Percentiles rank a stretch among this genome's conserved stretches.
Evolutionary conservation across 2,113 vertebrate genomes (phyloP).

Genomic region (Mesocricetus auratus): DNA sequence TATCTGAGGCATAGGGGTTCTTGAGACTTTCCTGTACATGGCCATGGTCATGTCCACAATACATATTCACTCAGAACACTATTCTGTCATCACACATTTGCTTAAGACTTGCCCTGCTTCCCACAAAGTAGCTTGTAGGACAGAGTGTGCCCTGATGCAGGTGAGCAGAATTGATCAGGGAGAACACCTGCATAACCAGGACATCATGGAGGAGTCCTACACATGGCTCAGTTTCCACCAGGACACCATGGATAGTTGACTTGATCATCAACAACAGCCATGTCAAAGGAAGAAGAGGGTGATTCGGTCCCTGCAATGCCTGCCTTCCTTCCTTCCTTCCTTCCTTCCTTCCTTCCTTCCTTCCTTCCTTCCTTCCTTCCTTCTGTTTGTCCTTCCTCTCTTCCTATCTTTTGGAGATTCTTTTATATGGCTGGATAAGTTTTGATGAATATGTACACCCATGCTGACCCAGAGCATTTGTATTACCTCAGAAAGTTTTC

Average conservation of each 20-base stretch:
- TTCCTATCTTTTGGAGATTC: not conserved
- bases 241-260: not conserved
- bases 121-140: not conserved
- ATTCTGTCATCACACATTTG: not conserved
- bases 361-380: not conserved
- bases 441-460: constrained; percentile 4
- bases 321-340: not conserved
- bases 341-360: not conserved
- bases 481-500: not conserved
- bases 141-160: not conserved
- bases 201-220: not conserved
- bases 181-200: not conserved
- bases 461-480: not conserved
- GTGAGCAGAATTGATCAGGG: not conserved
- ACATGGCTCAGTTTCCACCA: not conserved
- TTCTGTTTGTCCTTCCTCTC: not conserved
- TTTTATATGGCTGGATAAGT: not conserved
- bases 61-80: not conserved
- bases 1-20: not conserved
- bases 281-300: not conserved
- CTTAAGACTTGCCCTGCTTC: not conserved
- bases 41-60: not conserved
- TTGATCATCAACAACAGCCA: not conserved
- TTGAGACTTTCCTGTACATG: not conserved
- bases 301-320: not conserved